Base-by-base conservation (phyloP, 2,888 invertebrate genomes). In the Andrena trimmerana region DNA sequence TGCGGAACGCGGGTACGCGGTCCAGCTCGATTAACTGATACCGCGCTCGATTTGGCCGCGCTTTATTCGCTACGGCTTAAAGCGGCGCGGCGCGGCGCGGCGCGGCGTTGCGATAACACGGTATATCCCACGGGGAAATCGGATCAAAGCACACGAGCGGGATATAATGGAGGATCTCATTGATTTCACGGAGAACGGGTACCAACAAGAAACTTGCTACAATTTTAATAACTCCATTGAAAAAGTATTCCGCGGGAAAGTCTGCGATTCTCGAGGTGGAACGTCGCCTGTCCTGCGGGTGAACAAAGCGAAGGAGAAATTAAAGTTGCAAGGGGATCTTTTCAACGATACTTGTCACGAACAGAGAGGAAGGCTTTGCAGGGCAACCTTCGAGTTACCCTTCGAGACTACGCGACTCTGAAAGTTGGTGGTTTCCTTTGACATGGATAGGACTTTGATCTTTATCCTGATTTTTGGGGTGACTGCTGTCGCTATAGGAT, bases 221-320 rank as follows among this genome's bases (percentile, higher is more conserved):
- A 81, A 52, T 67, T 72, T 72, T 78, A 68, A 78, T 68, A 72
- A 62, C 62, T 8, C 66, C 48, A 48, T 62, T 54, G 33, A 62
- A 42, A 67, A 57, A 24, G 57, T 68, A 76, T 60, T 59, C 48
- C 27, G 59, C 5, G 3, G 7, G 10, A 36, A n/a, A 36, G 60
- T 50, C 60, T 20, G 33, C 4, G 42, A 62, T 50, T 71, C 13
- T 16, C 59, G 6, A 3, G n/a, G 4, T 10, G 31, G 33, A 20
- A 29, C 33, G 13, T 48, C 7, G 36, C 42, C 42, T 29, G 10
- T 3, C 1, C 24, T 50, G n/a, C 13, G 3, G 42, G 10, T 6
- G n/a, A 8, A 67, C 76, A 48, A 52, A 67, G n/a, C 29, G 63
- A 42, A 1, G 20, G 27, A 66, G 36, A 50, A 75, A 74, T 59